These are phyloP conservation scores for Parazoanthus atlanticus DNA, from an alignment of 92 coral and sea anemone genomes.

Conservation along the genomic window DNA sequence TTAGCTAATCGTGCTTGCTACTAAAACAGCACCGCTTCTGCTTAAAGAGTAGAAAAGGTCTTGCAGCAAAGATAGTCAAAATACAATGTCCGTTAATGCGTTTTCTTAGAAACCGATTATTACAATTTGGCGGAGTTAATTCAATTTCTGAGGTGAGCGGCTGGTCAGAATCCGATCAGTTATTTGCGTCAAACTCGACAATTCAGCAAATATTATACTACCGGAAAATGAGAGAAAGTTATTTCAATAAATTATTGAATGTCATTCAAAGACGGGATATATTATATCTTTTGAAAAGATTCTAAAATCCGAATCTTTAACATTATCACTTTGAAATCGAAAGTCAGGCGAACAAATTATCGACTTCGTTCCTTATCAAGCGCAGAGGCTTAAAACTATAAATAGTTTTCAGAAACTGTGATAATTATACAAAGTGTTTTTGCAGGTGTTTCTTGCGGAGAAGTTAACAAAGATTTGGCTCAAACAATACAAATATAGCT, in stretches of 20 bases:
- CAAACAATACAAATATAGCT: background rate
- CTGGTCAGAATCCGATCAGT: constrained; percentile 1
- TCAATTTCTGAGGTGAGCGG: background rate
- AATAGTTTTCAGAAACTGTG: background rate
- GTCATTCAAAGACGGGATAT: constrained; percentile 14
- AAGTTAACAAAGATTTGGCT: background rate
- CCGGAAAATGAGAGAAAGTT: background rate
- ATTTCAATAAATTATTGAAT: background rate
- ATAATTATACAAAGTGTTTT: background rate
- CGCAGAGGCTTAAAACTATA: background rate
- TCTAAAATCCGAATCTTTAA: background rate
- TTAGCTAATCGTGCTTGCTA: background rate
- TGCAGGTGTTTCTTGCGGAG: background rate
- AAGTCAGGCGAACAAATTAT: background rate
- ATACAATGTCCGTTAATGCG: background rate
- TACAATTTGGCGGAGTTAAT: background rate
- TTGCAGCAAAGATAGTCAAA: background rate
- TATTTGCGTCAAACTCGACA: background rate
- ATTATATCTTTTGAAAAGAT: background rate
- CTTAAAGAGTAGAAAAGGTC: background rate
- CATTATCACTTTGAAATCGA: background rate
- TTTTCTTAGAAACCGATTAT: background rate
- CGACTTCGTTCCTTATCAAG: background rate
- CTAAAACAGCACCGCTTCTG: background rate
- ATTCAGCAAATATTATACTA: background rate